Conservation (phyloP, 2,797 vertebrate species). For the Propithecus perrieri region DNA sequence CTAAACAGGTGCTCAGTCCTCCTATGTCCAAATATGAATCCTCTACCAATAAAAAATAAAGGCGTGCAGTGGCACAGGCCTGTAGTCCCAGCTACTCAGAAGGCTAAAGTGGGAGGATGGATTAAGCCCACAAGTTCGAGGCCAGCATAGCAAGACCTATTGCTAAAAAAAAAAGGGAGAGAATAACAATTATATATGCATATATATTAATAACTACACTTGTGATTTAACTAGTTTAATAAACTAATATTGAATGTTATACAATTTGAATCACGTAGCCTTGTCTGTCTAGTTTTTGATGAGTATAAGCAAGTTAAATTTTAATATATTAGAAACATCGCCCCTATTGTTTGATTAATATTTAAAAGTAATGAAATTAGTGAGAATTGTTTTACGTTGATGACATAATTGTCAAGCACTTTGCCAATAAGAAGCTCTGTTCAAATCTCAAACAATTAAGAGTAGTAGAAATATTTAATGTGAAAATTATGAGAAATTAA, state of each 20-base stretch:
- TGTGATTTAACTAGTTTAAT: background rate
- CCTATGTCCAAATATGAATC: background rate
- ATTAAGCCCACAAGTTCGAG: background rate
- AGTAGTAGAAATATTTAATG: background rate
- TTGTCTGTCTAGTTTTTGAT: constrained; percentile 16
- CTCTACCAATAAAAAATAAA: background rate
- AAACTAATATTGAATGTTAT: background rate
- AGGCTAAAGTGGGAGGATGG: background rate
- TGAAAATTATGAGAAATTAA: background rate
- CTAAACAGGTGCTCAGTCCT: background rate
- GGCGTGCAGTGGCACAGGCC: background rate
- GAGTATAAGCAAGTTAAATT: constrained; percentile 9
- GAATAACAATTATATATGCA: background rate
- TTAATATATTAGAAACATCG: background rate
- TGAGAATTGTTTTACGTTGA: constrained; percentile 15
- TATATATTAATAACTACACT: background rate
- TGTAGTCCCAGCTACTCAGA: background rate
- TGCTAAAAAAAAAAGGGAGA: background rate
- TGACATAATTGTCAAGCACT: background rate
- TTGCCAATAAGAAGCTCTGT: background rate
- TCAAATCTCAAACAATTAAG: background rate
- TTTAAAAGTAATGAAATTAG: constrained; percentile 42
- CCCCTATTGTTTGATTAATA: background rate
- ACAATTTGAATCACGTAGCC: background rate
- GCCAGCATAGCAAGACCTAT: background rate